These are phyloP conservation scores for Noturus placidus DNA, from an alignment of 2,113 vertebrate genomes.

Conservation along the genomic window DNA sequence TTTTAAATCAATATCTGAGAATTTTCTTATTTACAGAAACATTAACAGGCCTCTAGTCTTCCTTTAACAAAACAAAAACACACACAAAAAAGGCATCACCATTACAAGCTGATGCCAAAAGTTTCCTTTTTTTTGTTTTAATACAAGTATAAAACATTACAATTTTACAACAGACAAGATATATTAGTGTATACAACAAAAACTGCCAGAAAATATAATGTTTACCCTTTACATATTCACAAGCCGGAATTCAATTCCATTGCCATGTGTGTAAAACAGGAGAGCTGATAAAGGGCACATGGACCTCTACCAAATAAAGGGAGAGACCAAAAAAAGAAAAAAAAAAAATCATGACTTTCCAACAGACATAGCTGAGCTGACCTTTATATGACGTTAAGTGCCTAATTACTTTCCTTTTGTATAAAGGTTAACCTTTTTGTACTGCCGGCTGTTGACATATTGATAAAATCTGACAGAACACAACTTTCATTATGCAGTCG, in stretches of 20 bases:
- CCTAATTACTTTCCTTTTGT: conserved; percentile 70
- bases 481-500: conserved; percentile 9
- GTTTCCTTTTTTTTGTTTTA: no score
- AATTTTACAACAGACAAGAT: conserved; percentile 19
- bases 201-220: neutral
- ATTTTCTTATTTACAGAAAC: neutral
- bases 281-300: neutral
- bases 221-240: neutral
- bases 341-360: conserved; percentile 54
- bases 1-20: neutral
- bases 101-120: neutral
- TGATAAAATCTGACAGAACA: conserved; percentile 37
- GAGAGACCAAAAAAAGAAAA: conserved; percentile 14
- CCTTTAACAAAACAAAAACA: neutral
- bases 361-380: conserved; percentile 61
- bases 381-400: conserved; percentile 63
- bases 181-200: neutral
- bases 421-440: conserved; percentile 69
- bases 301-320: conserved; percentile 15
- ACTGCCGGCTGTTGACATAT: conserved; percentile 58
- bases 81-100: neutral
- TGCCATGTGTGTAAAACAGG: neutral
- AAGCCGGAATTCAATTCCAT: neutral
- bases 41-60: neutral
- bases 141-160: conserved; percentile 2